phyloP scores from a whole-genome alignment of 2,888 invertebrate species.

The Timema podura region DNA sequence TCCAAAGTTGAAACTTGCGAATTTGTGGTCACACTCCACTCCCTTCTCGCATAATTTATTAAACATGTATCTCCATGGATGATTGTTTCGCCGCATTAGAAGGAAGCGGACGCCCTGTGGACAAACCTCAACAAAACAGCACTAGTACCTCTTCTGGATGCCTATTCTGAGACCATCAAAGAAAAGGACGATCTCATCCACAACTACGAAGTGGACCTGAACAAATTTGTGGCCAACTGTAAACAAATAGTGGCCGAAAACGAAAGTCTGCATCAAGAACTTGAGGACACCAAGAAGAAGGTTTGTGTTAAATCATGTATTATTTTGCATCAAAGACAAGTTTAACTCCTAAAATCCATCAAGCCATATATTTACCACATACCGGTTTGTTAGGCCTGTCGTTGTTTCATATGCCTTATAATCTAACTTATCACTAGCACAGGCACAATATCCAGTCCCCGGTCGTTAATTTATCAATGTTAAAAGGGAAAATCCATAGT shows the following conservation, averaged over 20 bases:
- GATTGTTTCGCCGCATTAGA: no score
- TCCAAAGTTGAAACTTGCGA: no score
- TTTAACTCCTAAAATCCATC: neutral
- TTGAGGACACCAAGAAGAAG: constrained; percentile 50
- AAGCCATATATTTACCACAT: neutral
- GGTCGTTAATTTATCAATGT: no score
- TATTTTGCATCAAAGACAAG: no score
- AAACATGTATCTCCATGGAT: no score
- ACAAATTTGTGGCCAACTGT: constrained; percentile 64
- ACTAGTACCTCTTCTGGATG: constrained; percentile 62
- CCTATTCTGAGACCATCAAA: constrained; percentile 71
- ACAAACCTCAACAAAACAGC: constrained; percentile 21
- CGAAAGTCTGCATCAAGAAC: constrained; percentile 54
- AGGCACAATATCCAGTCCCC: no score
- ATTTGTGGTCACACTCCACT: no score
- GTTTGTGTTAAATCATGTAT: constrained; percentile 29
- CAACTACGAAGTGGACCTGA: constrained; percentile 67
- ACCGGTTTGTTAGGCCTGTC: neutral
- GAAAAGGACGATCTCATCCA: constrained; percentile 70
- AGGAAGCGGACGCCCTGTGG: constrained; percentile 26
- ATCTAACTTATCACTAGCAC: no score
- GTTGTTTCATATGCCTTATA: no score
- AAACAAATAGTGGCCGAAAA: constrained; percentile 69
- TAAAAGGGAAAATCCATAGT: no score
- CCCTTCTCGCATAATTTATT: no score